Evolutionary conservation across 2,113 vertebrate genomes (phyloP).

Genomic region (Castor canadensis): DNA sequence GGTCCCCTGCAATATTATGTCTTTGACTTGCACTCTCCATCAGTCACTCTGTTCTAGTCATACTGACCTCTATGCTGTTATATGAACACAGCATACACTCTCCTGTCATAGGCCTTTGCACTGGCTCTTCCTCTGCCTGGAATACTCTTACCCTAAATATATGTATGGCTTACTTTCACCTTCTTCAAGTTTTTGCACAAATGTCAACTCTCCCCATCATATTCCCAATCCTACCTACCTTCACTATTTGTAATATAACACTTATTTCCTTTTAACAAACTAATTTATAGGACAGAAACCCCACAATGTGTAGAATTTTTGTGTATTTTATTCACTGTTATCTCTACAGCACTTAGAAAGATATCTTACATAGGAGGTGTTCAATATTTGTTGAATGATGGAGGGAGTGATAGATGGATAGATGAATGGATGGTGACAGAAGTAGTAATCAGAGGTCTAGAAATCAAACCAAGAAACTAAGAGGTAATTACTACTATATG

Average conservation of each 20-base stretch:
- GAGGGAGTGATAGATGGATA: background rate
- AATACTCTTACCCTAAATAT: background rate
- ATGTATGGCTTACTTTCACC: background rate
- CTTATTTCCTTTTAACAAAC: background rate
- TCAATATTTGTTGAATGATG: background rate
- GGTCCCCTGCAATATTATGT: background rate
- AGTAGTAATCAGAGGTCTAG: background rate
- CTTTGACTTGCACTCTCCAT: background rate
- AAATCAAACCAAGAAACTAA: background rate
- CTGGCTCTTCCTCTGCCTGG: background rate
- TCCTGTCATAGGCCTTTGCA: background rate
- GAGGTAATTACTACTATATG: background rate
- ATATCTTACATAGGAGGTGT: background rate
- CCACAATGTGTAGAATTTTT: background rate
- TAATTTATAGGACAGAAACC: background rate
- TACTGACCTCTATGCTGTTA: background rate
- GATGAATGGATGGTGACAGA: background rate
- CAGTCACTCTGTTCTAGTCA: background rate
- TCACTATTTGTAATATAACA: slow-evolving; percentile 1
- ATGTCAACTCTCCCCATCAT: background rate
- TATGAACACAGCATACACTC: background rate
- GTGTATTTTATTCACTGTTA: background rate
- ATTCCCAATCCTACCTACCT: background rate
- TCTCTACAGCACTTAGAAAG: slow-evolving; percentile 31
- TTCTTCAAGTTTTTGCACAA: slow-evolving; percentile 28